phyloP scores from a whole-genome alignment of 2,888 invertebrate species.

The Leucania comma region DNA sequence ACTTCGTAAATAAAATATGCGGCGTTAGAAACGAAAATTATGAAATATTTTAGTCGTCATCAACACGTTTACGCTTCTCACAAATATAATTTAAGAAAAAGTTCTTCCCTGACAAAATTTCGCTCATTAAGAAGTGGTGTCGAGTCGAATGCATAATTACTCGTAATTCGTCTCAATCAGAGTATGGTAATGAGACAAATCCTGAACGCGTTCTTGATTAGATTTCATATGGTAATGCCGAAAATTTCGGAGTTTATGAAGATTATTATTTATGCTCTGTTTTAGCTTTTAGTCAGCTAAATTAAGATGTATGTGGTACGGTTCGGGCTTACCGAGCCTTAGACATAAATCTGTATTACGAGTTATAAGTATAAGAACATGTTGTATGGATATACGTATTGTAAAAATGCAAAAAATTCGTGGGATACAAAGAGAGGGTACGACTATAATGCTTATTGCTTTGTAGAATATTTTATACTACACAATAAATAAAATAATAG shows the following conservation, averaged over 20 bases:
- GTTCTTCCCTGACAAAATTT: conserved; percentile 41
- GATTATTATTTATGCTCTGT: conserved; percentile 40
- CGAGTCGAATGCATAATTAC: conserved; percentile 57
- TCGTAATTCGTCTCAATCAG: conserved; percentile 48
- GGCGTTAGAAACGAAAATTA: neutral
- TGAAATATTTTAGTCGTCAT: neutral
- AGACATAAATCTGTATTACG: conserved; percentile 45
- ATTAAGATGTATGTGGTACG: conserved; percentile 30
- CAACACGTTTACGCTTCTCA: conserved; percentile 17
- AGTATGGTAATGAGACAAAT: conserved; percentile 53
- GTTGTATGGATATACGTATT: neutral
- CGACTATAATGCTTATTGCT: no score
- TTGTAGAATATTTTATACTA: no score
- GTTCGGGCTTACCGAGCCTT: conserved; percentile 13
- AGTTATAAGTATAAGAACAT: conserved; percentile 5
- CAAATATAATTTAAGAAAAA: conserved; percentile 26
- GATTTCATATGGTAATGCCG: conserved; percentile 59
- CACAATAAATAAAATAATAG: no score
- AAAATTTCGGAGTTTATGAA: conserved; percentile 28
- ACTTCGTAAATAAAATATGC: neutral
- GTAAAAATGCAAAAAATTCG: conserved; percentile 3
- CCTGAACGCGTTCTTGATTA: conserved; percentile 32
- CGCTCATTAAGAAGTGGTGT: conserved; percentile 53
- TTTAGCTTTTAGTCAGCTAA: conserved; percentile 13
- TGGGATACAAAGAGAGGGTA: neutral